Conservation (phyloP, 2,797 vertebrate species). For the Bradypus variegatus region DNA sequence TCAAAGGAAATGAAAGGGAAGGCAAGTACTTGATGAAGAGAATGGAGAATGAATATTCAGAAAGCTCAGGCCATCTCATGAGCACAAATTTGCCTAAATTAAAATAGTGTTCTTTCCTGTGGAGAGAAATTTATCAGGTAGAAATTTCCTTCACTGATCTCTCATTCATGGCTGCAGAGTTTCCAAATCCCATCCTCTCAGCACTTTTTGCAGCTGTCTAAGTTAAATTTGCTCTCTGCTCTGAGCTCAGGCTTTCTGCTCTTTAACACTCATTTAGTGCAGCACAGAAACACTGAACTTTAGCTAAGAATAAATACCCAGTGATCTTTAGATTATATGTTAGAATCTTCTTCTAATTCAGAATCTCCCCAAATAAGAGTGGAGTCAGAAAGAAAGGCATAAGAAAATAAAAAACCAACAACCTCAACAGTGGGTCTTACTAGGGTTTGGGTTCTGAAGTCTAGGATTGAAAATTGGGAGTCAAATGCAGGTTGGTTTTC, state of each 20-base stretch:
- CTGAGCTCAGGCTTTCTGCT: background rate
- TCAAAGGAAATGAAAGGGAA: slow-evolving; percentile 1
- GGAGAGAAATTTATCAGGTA: background rate
- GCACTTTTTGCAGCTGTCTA: background rate
- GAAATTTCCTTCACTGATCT: background rate
- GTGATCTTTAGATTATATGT: background rate
- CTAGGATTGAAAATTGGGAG: background rate
- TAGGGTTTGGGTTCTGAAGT: background rate
- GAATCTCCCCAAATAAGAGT: background rate
- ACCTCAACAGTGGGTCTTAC: background rate
- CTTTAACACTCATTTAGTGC: background rate
- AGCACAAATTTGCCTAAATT: background rate
- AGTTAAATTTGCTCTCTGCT: background rate
- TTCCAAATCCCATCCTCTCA: background rate
- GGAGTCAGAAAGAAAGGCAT: background rate
- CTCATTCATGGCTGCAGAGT: background rate
- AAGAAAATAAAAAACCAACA: background rate
- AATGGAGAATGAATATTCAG: background rate
- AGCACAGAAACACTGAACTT: background rate
- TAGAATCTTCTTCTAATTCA: background rate
- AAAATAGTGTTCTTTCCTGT: background rate
- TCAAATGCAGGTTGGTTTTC: background rate
- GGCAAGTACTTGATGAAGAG: background rate
- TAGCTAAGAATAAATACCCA: background rate
- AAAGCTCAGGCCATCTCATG: background rate